Conservation (phyloP, 2,113 vertebrate genomes). For the Mirza zaza region DNA sequence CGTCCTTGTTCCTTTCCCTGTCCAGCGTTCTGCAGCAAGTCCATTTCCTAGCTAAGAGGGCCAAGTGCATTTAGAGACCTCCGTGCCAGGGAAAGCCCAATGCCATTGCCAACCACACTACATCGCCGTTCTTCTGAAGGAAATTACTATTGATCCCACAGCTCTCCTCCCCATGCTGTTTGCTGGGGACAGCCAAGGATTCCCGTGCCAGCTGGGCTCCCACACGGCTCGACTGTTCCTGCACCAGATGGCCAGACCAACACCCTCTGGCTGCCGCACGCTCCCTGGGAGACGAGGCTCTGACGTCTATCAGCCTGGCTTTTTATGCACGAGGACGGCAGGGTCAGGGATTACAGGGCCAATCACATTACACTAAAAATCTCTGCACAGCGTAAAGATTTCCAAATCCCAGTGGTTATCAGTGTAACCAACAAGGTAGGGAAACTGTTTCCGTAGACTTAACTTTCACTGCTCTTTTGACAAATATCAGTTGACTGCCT, state of each 20-base stretch:
- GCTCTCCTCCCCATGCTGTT: constrained; percentile 67
- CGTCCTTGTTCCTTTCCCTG: constrained; percentile 53
- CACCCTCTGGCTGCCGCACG: constrained; percentile 71
- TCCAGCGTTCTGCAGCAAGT: constrained; percentile 43
- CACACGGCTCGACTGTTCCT: constrained; percentile 51
- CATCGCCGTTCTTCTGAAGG: constrained; percentile 63
- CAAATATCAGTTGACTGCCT: background rate
- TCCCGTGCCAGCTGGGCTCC: constrained; percentile 80
- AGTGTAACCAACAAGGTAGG: background rate
- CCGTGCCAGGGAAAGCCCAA: constrained; percentile 63
- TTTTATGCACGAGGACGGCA: constrained; percentile 54
- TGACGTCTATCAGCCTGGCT: constrained; percentile 76
- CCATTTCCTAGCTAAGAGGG: constrained; percentile 32
- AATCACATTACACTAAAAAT: constrained; percentile 63
- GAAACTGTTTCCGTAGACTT: background rate
- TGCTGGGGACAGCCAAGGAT: constrained; percentile 67
- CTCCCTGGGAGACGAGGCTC: constrained; percentile 66
- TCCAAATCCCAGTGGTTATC: constrained; percentile 27
- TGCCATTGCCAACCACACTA: constrained; percentile 42
- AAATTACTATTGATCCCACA: constrained; percentile 71
- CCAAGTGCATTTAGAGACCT: constrained; percentile 42
- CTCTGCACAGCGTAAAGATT: constrained; percentile 26
- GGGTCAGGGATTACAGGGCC: constrained; percentile 70
- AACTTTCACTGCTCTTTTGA: constrained; percentile 1
- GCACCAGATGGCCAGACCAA: constrained; percentile 81